Conservation (phyloP, 2,797 vertebrate genomes). For the Acomys russatus region DNA sequence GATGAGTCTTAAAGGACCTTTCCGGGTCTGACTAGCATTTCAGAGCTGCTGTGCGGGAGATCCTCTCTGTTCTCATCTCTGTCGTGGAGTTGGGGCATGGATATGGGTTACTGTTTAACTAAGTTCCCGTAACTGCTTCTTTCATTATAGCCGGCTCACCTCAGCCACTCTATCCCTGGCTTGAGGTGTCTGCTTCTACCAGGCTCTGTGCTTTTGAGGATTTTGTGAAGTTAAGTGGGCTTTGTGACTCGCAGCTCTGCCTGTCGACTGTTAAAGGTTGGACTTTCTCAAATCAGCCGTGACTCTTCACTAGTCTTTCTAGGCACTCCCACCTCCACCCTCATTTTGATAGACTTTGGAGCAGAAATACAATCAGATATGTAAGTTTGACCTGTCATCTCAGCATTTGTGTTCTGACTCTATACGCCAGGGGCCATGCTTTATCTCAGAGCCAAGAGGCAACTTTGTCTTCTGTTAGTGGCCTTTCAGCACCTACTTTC, state of each 20-base stretch:
- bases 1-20: not conserved
- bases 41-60: not conserved
- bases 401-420: not conserved
- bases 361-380: conserved; percentile 17
- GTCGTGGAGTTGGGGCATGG: not conserved
- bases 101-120: not conserved
- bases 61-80: not conserved
- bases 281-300: not conserved
- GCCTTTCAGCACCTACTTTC: not conserved
- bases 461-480: not conserved
- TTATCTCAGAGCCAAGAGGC: not conserved
- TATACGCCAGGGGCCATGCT: not conserved
- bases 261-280: not conserved
- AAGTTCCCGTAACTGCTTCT: not conserved
- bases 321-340: not conserved
- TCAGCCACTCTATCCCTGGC: not conserved
- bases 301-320: too few species aligned
- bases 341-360: conserved; percentile 30
- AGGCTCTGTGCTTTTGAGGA: not conserved
- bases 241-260: not conserved
- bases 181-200: not conserved
- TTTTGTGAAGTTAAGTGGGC: not conserved
- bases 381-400: not conserved
- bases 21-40: not conserved
- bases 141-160: not conserved